phyloP scores from a whole-genome alignment of 30 jellyfish, hydroid and myxozoan species.

The Hydractinia symbiolongicarpus region DNA sequence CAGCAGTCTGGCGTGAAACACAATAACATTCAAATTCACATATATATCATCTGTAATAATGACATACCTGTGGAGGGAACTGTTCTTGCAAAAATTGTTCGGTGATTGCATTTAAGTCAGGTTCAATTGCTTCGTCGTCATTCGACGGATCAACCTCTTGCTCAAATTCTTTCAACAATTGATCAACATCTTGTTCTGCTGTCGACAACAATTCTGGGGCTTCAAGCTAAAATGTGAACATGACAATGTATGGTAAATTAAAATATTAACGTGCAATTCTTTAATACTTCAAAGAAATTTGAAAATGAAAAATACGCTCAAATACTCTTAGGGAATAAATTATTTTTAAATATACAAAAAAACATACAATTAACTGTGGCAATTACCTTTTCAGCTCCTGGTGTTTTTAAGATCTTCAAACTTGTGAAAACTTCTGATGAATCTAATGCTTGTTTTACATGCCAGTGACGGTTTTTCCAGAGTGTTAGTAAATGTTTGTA shows the following conservation, averaged over 20 bases:
- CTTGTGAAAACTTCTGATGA: constrained; percentile 63
- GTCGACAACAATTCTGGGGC: constrained; percentile 8
- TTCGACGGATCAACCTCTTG: constrained; percentile 47
- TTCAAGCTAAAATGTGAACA: constrained; percentile 6
- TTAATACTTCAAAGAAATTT: not conserved
- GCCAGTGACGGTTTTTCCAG: constrained; percentile 92
- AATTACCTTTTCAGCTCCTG: constrained; percentile 65
- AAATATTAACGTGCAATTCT: not conserved
- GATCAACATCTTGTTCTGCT: constrained; percentile 51
- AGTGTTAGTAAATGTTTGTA: constrained; percentile 83
- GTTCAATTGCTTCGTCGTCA: constrained; percentile 39
- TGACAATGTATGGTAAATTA: not conserved
- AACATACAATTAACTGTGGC: not conserved
- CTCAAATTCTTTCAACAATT: constrained; percentile 57
- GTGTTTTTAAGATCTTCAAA: constrained; percentile 50
- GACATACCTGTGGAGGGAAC: too few relatives aligned
- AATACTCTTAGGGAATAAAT: not conserved
- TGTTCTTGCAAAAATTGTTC: constrained; percentile 11
- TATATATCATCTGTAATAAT: too few relatives aligned
- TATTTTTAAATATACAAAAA: not conserved
- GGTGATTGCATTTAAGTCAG: constrained; percentile 23
- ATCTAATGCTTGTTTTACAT: constrained; percentile 67
- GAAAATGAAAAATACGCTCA: not conserved
- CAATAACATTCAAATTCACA: too few relatives aligned
- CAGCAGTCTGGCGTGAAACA: too few relatives aligned